Evolutionary conservation across 2,113 vertebrate species (phyloP).

Genomic region (Pseudonaja textilis): DNA sequence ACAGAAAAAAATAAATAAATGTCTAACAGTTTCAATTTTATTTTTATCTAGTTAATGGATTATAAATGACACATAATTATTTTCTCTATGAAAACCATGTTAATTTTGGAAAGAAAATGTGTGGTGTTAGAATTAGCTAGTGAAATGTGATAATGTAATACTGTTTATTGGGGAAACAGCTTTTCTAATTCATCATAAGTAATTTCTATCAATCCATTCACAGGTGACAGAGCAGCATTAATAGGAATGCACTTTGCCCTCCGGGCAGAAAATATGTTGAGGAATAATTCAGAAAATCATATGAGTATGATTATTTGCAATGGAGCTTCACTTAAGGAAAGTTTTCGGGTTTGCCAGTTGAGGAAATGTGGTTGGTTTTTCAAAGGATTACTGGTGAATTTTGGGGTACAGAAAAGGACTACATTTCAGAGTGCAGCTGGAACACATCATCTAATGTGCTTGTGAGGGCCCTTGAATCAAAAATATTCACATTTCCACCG

Average conservation of each 20-base stretch:
- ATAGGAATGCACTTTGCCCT: constrained; percentile 23
- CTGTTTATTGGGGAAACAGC: constrained; percentile 54
- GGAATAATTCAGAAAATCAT: neutral
- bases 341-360: neutral
- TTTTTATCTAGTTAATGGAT: constrained; percentile 63
- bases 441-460: neutral
- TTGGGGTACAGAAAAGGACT: neutral
- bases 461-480: too few species aligned
- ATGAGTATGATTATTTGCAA: neutral
- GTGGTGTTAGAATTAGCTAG: constrained; percentile 55
- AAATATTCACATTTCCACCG: neutral
- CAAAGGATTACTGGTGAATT: neutral
- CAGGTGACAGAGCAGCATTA: constrained; percentile 33
- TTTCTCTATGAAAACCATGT: constrained; percentile 55
- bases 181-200: constrained; percentile 45
- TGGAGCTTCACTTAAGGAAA: neutral
- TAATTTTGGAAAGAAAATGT: constrained; percentile 64
- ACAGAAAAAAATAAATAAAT: constrained; percentile 48
- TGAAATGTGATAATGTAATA: constrained; percentile 56
- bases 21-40: constrained; percentile 46
- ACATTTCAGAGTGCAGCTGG: neutral
- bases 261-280: constrained; percentile 9
- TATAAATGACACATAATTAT: constrained; percentile 65
- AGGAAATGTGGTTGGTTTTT: too few species aligned
- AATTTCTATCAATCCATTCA: constrained; percentile 49